phyloP scores from a whole-genome alignment of 2,888 invertebrate species.

The Lottia gigantea region DNA sequence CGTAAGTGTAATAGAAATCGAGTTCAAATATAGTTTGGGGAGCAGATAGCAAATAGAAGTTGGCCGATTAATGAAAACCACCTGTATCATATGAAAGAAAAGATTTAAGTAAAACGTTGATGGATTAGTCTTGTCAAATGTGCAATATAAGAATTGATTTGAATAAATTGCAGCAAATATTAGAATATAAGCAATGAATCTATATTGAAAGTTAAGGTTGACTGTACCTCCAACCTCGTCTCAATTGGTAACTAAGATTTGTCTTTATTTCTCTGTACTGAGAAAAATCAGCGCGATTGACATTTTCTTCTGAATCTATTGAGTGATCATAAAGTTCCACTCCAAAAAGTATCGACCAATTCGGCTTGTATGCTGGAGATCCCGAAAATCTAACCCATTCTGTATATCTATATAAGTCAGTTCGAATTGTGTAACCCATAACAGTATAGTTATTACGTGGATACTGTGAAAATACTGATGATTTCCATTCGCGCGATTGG shows the following conservation, averaged over 20 bases:
- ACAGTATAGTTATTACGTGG: slow-evolving; percentile 13
- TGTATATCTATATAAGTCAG: slow-evolving; percentile 43
- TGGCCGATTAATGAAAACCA: too few relatives aligned
- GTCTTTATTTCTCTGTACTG: slow-evolving; percentile 50
- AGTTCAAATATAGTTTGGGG: too few relatives aligned
- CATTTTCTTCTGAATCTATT: slow-evolving; percentile 38
- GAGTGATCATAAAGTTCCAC: slow-evolving; percentile 38
- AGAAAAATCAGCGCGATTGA: slow-evolving; percentile 31
- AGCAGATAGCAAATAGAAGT: too few relatives aligned
- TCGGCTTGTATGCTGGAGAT: slow-evolving; percentile 27
- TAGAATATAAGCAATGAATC: too few relatives aligned
- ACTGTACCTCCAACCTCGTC: slow-evolving; percentile 44
- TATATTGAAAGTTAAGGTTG: neutral
- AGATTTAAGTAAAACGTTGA: too few relatives aligned
- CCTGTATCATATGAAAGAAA: too few relatives aligned
- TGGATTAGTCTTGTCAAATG: too few relatives aligned
- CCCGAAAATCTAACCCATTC: slow-evolving; percentile 39
- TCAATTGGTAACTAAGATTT: slow-evolving; percentile 37
- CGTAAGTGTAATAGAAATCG: too few relatives aligned
- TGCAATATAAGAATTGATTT: too few relatives aligned
- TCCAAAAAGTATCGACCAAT: slow-evolving; percentile 29
- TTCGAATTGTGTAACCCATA: slow-evolving; percentile 45
- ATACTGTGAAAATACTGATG: slow-evolving; percentile 25
- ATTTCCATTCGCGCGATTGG: slow-evolving; percentile 19
- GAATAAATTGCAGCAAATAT: too few relatives aligned